Conservation (phyloP, 2,888 invertebrate genomes). For the Volucella inflata region DNA sequence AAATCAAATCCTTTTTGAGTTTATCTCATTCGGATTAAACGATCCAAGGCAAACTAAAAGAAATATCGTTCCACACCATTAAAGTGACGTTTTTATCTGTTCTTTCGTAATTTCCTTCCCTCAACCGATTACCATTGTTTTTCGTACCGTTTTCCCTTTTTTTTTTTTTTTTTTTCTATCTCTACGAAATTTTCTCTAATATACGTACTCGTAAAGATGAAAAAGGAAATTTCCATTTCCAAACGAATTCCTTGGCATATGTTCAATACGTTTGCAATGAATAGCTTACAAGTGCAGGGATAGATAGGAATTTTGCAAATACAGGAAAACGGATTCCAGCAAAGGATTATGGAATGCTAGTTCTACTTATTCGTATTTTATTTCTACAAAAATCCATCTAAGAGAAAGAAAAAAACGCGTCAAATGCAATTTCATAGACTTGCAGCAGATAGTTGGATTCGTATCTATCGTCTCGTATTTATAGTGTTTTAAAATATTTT, state of each 20-base stretch:
- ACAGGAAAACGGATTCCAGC: constrained; percentile 1
- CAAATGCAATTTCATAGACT: not conserved
- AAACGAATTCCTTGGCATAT: constrained; percentile 69
- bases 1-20: constrained; percentile 26
- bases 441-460: not conserved
- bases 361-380: constrained; percentile 1
- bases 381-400: not conserved
- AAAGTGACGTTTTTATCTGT: constrained; percentile 70
- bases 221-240: constrained; percentile 43
- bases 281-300: constrained; percentile 47
- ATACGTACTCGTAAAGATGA: constrained; percentile 19
- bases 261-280: constrained; percentile 59
- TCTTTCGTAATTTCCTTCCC: constrained; percentile 59
- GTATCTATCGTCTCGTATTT: not conserved
- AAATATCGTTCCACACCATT: constrained; percentile 68
- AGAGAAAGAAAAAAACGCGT: not conserved
- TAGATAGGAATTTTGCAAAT: constrained; percentile 34
- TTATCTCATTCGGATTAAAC: constrained; percentile 23
- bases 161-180: constrained; percentile 40
- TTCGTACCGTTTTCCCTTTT: too few species aligned
- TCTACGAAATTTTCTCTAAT: constrained; percentile 18
- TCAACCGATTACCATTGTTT: constrained; percentile 69
- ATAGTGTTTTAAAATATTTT: not conserved
- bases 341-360: constrained; percentile 48
- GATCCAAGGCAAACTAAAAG: constrained; percentile 42